Percentiles rank a stretch among this genome's conserved stretches.
These are phyloP conservation scores for Drosophila planitibia DNA, from an alignment of 2,888 invertebrate species.

Conservation along the genomic window DNA sequence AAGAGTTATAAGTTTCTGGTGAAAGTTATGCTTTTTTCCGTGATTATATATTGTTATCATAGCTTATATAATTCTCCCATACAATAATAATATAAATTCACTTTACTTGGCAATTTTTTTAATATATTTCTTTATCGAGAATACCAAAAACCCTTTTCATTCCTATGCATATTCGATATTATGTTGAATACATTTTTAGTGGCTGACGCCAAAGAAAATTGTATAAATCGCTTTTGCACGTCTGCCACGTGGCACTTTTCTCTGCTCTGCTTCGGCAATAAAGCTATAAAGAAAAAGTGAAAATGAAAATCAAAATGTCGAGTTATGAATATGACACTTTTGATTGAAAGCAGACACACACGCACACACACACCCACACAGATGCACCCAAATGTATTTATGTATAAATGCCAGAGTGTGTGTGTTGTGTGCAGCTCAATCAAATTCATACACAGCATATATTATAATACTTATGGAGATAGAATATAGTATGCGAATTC, in stretches of 20 bases:
- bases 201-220: conserved; percentile 19
- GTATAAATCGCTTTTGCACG: conserved; percentile 38
- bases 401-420: conserved; percentile 8
- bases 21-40: too few relatives aligned
- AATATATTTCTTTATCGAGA: not conserved
- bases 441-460: conserved; percentile 37
- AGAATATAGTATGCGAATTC: conserved; percentile 50
- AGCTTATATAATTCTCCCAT: not conserved
- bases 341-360: conserved; percentile 65
- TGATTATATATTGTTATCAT: not conserved
- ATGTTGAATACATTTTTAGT: conserved; percentile 19
- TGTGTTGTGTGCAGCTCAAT: conserved; percentile 35
- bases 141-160: conserved; percentile 6
- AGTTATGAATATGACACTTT: conserved; percentile 71
- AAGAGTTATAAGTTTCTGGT: not conserved
- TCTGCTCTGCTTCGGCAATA: conserved; percentile 31
- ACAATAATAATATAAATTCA: not conserved
- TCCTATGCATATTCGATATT: not conserved
- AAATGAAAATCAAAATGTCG: conserved; percentile 51
- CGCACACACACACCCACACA: not conserved
- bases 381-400: not conserved
- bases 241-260: conserved; percentile 48
- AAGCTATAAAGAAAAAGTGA: conserved; percentile 54
- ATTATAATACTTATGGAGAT: conserved; percentile 7
- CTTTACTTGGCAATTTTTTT: not conserved